Percentiles rank a stretch among this genome's conserved stretches.
Evolutionary conservation across 2,113 vertebrate species (phyloP).

Genomic region (Pontoporia blainvillei): DNA sequence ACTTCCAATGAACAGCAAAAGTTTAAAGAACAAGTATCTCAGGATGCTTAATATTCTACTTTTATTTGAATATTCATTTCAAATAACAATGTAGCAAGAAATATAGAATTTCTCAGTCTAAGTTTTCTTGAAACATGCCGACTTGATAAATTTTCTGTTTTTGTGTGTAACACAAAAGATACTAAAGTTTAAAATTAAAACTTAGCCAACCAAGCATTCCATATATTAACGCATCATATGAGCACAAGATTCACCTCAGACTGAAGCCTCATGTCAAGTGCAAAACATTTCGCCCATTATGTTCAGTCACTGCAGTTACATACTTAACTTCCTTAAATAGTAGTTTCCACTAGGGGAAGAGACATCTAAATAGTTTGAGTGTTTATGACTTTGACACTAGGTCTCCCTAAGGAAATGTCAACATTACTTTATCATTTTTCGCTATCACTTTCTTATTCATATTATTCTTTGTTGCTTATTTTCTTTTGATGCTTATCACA

Average conservation of each 20-base stretch:
- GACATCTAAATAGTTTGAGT: conserved; percentile 42
- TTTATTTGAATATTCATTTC: conserved; percentile 28
- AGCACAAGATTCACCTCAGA: conserved; percentile 14
- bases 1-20: conserved; percentile 33
- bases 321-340: conserved; percentile 55
- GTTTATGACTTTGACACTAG: conserved; percentile 30
- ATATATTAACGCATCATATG: conserved; percentile 55
- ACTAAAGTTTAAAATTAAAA: conserved; percentile 26
- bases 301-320: conserved; percentile 54
- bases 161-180: neutral
- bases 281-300: conserved; percentile 45
- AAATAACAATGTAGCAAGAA: conserved; percentile 34
- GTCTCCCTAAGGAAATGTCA: conserved; percentile 32
- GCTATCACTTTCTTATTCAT: neutral
- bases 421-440: conserved; percentile 12
- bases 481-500: conserved; percentile 29
- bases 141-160: neutral
- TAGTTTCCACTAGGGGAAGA: conserved; percentile 39
- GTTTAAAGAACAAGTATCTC: conserved; percentile 5
- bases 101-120: neutral
- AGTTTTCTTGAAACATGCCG: neutral
- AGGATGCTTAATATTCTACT: neutral
- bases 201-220: conserved; percentile 21
- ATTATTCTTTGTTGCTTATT: neutral
- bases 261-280: conserved; percentile 43